phyloP scores from a whole-genome alignment of 2,888 invertebrate species.

The Pycnomerus fuliginosus region DNA sequence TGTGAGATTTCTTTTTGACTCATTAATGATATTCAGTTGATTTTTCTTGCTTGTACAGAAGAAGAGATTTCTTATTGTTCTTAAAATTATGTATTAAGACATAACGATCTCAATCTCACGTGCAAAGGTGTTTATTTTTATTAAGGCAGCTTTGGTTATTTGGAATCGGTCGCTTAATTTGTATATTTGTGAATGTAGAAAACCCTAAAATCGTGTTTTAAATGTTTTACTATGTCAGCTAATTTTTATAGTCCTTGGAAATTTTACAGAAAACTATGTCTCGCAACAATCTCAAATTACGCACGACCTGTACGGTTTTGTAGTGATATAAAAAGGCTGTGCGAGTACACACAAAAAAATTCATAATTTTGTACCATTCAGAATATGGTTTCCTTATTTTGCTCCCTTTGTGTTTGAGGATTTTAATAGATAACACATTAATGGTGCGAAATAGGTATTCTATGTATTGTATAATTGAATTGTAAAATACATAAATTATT shows the following conservation, averaged over 20 bases:
- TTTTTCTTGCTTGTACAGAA: background rate
- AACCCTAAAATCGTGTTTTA: slow-evolving; percentile 8
- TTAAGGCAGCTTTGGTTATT: slow-evolving; percentile 22
- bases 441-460: slow-evolving; percentile 33
- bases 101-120: slow-evolving; percentile 8
- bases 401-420: slow-evolving; percentile 36
- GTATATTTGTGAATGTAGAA: slow-evolving; percentile 18
- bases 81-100: background rate
- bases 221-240: slow-evolving; percentile 4
- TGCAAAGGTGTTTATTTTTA: slow-evolving; percentile 13
- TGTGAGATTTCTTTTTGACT: background rate
- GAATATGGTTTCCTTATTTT: slow-evolving; percentile 30
- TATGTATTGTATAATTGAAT: slow-evolving; percentile 23
- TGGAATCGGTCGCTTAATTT: slow-evolving; percentile 9
- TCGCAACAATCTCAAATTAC: slow-evolving; percentile 39
- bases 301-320: slow-evolving; percentile 26
- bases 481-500: slow-evolving; percentile 32
- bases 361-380: slow-evolving; percentile 23
- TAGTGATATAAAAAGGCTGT: slow-evolving; percentile 42
- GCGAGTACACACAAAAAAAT: slow-evolving; percentile 42
- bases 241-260: slow-evolving; percentile 5
- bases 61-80: background rate
- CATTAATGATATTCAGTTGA: background rate
- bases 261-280: slow-evolving; percentile 31
- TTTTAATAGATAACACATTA: slow-evolving; percentile 13